phyloP scores from a whole-genome alignment of 2,888 invertebrate genomes.

The Scaeva pyrastri region DNA sequence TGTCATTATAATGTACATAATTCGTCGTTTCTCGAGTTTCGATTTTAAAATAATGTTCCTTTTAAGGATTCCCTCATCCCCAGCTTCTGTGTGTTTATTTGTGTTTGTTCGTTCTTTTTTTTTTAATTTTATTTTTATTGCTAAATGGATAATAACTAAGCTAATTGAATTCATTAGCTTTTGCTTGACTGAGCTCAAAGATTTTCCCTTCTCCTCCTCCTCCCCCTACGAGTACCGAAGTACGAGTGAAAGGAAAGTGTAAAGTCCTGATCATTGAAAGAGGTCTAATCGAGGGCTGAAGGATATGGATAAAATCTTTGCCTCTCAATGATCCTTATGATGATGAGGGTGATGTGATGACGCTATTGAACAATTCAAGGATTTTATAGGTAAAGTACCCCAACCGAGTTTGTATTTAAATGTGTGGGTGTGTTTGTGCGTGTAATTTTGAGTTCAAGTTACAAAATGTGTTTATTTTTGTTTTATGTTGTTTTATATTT shows the following conservation, averaged over 20 bases:
- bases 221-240: too few relatives aligned
- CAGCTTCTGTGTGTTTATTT: neutral
- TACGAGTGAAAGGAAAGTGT: too few relatives aligned
- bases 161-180: constrained; percentile 58
- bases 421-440: too few relatives aligned
- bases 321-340: constrained; percentile 32
- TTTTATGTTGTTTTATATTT: neutral
- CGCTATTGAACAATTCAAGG: constrained; percentile 31
- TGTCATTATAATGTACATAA: constrained; percentile 6
- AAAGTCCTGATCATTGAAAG: too few relatives aligned
- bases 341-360: too few relatives aligned
- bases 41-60: constrained; percentile 6
- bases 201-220: neutral
- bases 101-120: neutral
- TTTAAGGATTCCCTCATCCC: neutral
- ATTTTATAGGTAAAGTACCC: neutral
- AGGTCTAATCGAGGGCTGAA: constrained; percentile 4
- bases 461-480: neutral
- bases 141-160: constrained; percentile 42
- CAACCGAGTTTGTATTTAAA: too few relatives aligned
- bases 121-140: neutral
- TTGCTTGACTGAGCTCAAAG: constrained; percentile 32
- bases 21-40: constrained; percentile 20
- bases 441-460: neutral
- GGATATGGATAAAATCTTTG: constrained; percentile 1